phyloP scores from a whole-genome alignment of 2,113 vertebrate genomes.

The Thinocorus orbignyianus region DNA sequence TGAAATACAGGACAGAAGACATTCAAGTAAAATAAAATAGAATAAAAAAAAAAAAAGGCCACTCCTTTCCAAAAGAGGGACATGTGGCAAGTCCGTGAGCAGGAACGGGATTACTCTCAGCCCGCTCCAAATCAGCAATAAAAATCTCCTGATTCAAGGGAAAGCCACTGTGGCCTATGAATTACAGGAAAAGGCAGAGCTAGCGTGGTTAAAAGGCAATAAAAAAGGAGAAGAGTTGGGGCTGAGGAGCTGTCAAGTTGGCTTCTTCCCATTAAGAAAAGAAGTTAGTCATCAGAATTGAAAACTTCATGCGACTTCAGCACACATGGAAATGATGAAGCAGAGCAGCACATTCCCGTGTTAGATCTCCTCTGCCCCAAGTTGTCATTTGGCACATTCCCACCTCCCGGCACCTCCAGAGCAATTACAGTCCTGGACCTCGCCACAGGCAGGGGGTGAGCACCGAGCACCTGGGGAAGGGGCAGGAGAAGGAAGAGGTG shows the following conservation, averaged over 20 bases:
- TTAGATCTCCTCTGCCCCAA: not conserved
- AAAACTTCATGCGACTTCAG: not conserved
- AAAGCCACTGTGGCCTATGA: slow-evolving; percentile 39
- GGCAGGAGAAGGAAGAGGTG: not conserved
- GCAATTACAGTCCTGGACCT: not conserved
- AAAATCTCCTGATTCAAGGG: slow-evolving; percentile 56
- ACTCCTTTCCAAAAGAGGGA: slow-evolving; percentile 5
- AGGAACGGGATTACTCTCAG: not conserved
- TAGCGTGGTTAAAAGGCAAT: slow-evolving; percentile 12
- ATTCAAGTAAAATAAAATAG: not conserved
- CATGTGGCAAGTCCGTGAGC: slow-evolving; percentile 2
- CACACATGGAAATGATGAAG: slow-evolving; percentile 48
- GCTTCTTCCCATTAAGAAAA: slow-evolving; percentile 52
- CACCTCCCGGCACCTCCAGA: not conserved
- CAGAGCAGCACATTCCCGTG: not conserved
- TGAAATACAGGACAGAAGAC: not conserved
- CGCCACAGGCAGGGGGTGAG: rapidly evolving
- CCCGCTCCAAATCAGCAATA: not conserved
- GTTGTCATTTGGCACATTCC: not conserved
- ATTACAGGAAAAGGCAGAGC: slow-evolving; percentile 64
- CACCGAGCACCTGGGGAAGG: not conserved
- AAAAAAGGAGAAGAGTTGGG: slow-evolving; percentile 28
- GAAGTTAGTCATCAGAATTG: slow-evolving; percentile 41
- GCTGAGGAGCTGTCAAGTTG: slow-evolving; percentile 34
- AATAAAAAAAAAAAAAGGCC: not conserved